Evolutionary conservation across 2,797 vertebrate species (phyloP).

Genomic region (Miichthys miiuy): DNA sequence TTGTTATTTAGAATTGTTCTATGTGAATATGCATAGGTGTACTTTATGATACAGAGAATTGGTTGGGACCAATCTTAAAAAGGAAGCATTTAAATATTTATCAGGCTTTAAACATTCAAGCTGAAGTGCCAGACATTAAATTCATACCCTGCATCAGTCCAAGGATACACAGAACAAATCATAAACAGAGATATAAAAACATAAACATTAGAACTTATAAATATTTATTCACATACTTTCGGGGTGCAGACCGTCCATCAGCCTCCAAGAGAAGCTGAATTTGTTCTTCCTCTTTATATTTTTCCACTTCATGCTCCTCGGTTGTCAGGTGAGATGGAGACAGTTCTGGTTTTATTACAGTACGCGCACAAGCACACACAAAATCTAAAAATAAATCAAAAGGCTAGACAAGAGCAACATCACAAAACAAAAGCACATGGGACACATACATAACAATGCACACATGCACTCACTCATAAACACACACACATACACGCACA

Average conservation of each 20-base stretch:
- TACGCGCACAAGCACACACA: slow-evolving; percentile 47
- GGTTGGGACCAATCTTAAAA: slow-evolving; percentile 11
- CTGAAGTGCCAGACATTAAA: slow-evolving; percentile 12
- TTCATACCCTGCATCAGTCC: slow-evolving; percentile 21
- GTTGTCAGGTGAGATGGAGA: slow-evolving; percentile 69
- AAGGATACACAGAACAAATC: slow-evolving; percentile 31
- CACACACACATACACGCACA: slow-evolving; percentile 9
- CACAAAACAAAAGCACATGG: slow-evolving; percentile 62
- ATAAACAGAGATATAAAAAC: slow-evolving; percentile 56
- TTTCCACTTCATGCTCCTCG: slow-evolving; percentile 65
- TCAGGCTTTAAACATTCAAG: slow-evolving; percentile 51
- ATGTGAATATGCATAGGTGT: neutral
- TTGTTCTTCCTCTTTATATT: slow-evolving; percentile 72
- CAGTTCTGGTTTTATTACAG: slow-evolving; percentile 63
- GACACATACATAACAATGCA: slow-evolving; percentile 40
- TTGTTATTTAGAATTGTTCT: neutral
- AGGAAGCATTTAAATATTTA: slow-evolving; percentile 52
- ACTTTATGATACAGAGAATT: neutral
- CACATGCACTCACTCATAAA: slow-evolving; percentile 23
- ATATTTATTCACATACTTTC: slow-evolving; percentile 77
- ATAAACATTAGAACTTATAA: slow-evolving; percentile 64
- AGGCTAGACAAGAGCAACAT: slow-evolving; percentile 54
- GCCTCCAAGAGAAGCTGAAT: slow-evolving; percentile 70
- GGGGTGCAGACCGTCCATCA: slow-evolving; percentile 62
- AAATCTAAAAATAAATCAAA: slow-evolving; percentile 57